Percentiles rank a stretch among this genome's conserved stretches.
Conservation (phyloP, 2,113 vertebrate species). For the Chionis minor region DNA sequence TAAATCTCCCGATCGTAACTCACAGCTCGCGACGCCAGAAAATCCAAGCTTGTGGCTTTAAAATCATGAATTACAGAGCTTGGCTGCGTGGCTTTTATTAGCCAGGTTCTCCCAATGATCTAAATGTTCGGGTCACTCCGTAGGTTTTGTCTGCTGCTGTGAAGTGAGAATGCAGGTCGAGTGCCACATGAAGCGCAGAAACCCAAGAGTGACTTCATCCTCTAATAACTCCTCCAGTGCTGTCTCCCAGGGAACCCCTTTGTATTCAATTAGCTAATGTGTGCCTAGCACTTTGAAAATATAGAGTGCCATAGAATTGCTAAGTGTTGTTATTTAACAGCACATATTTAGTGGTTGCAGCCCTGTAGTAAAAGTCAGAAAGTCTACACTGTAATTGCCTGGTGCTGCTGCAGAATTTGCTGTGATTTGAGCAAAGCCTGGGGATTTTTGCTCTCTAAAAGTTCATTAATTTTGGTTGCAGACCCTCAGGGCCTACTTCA, state of each 20-base stretch:
- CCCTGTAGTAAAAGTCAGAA: slow-evolving; percentile 18
- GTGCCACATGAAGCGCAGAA: not conserved
- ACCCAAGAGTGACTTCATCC: slow-evolving; percentile 42
- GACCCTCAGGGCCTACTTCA: not conserved
- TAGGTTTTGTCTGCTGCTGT: not conserved
- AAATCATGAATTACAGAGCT: not conserved
- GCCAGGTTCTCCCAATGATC: not conserved
- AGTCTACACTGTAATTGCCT: not conserved
- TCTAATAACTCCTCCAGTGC: slow-evolving; percentile 23
- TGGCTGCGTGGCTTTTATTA: not conserved
- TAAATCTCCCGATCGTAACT: not conserved
- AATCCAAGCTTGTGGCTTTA: not conserved
- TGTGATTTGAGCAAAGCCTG: not conserved
- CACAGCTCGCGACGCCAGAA: rapidly evolving
- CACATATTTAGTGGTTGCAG: slow-evolving; percentile 6
- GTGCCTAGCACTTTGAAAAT: slow-evolving; percentile 49
- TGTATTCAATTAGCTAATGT: slow-evolving; percentile 71
- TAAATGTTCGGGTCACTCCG: not conserved
- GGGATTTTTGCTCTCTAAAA: not conserved
- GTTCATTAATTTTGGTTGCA: slow-evolving; percentile 38
- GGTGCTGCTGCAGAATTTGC: not conserved
- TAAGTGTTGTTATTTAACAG: slow-evolving; percentile 61
- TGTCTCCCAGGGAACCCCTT: slow-evolving; percentile 62
- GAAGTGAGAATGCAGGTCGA: not conserved
- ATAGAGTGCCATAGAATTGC: slow-evolving; percentile 14